phyloP scores from a whole-genome alignment of 1,140 invertebrate genomes.

The Lepidotrigona ventralis region DNA sequence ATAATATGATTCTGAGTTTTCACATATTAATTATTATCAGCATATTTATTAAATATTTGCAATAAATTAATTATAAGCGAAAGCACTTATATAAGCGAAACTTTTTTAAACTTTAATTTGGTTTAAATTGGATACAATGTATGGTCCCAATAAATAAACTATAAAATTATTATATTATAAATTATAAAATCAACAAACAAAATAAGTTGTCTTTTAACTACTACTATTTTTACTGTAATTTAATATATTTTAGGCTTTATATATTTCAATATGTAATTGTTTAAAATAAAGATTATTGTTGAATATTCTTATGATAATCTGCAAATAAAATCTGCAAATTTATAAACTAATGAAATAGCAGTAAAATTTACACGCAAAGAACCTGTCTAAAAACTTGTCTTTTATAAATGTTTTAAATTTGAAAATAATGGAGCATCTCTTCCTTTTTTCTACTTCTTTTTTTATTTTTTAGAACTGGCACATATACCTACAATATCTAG shows the following conservation, averaged over 20 bases:
- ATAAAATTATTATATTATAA: constrained; percentile 34
- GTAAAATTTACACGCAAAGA: not conserved
- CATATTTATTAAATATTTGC: not conserved
- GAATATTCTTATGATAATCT: constrained; percentile 16
- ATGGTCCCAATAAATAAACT: constrained; percentile 53
- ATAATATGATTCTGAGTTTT: not conserved
- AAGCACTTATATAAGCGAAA: not conserved
- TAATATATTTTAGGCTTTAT: constrained; percentile 20
- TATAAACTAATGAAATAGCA: not conserved
- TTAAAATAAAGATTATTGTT: not conserved
- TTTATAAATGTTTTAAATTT: constrained; percentile 16
- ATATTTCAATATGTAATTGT: constrained; percentile 2
- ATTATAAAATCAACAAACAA: constrained; percentile 25
- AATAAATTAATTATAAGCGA: not conserved
- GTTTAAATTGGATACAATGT: constrained; percentile 16
- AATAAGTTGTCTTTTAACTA: constrained; percentile 5
- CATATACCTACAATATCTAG: not conserved
- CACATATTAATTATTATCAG: not conserved
- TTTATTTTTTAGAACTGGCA: constrained; percentile 4
- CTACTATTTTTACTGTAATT: not conserved
- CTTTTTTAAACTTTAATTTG: not conserved
- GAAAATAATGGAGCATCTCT: not conserved
- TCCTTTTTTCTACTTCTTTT: not conserved
- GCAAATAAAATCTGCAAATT: not conserved
- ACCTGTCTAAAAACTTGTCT: constrained; percentile 9